A percentile compares a stretch with the other conserved stretches of the same genome.
phyloP scores from a whole-genome alignment of 2,797 vertebrate genomes.

The Siniperca undulata region DNA sequence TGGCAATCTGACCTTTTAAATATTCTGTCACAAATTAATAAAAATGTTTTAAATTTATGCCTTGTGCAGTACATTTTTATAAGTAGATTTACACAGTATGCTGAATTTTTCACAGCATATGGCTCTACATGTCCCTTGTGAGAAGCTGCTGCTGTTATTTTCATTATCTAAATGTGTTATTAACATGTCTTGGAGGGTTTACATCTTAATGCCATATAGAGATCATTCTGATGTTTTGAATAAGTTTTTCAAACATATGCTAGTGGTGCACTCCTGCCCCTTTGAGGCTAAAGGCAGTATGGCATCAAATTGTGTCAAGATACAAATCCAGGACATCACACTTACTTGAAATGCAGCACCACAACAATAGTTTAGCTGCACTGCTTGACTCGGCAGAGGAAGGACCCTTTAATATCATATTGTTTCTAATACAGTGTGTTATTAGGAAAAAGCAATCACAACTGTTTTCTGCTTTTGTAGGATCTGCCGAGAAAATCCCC shows the following conservation, averaged over 20 bases:
- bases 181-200: background rate
- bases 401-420: background rate
- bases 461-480: background rate
- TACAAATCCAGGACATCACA: background rate
- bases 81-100: no score
- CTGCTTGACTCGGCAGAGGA: background rate
- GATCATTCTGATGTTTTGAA: background rate
- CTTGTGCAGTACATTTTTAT: background rate
- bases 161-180: background rate
- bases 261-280: conserved; percentile 22
- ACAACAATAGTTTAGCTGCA: background rate
- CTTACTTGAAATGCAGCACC: background rate
- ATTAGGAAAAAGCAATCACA: background rate
- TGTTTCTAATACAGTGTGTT: background rate
- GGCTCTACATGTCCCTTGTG: background rate
- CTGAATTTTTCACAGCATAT: no score
- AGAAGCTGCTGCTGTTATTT: background rate
- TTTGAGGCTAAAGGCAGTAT: conserved; percentile 33
- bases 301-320: background rate
- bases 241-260: background rate
- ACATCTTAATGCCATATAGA: background rate
- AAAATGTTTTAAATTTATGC: background rate
- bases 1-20: background rate
- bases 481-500: conserved; percentile 9
- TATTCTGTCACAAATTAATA: background rate